Evolutionary conservation across 2,888 invertebrate species (phyloP).

Genomic region (Sesia apiformis): DNA sequence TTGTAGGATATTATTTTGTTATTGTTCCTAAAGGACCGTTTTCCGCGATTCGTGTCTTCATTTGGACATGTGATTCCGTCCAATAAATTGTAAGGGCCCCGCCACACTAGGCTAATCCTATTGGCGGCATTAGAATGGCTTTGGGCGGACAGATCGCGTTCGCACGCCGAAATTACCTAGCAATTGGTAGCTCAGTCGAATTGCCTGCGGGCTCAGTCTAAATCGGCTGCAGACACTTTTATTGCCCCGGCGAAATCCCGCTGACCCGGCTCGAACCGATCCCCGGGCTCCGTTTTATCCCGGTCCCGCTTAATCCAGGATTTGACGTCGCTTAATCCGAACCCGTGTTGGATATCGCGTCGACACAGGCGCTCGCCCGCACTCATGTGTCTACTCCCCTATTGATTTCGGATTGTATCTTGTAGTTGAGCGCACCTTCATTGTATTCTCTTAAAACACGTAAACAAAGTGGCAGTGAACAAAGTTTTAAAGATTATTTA

Average conservation of each 20-base stretch:
- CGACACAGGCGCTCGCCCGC: slow-evolving; percentile 63
- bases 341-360: slow-evolving; percentile 79
- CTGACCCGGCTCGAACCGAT: slow-evolving; percentile 63
- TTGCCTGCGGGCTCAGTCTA: slow-evolving; percentile 68
- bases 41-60: slow-evolving; percentile 16
- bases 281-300: slow-evolving; percentile 64
- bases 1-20: not conserved
- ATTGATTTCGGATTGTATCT: slow-evolving; percentile 57
- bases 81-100: slow-evolving; percentile 66
- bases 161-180: slow-evolving; percentile 70
- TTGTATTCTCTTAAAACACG: slow-evolving; percentile 15
- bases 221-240: slow-evolving; percentile 76
- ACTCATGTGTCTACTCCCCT: slow-evolving; percentile 46
- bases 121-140: slow-evolving; percentile 70
- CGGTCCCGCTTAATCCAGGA: slow-evolving; percentile 69
- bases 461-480: not conserved
- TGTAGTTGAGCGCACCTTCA: slow-evolving; percentile 28
- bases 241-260: slow-evolving; percentile 70
- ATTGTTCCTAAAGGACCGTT: not conserved
- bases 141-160: slow-evolving; percentile 69
- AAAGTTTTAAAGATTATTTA: not conserved
- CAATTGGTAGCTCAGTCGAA: slow-evolving; percentile 69
- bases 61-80: slow-evolving; percentile 47
- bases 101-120: slow-evolving; percentile 66
- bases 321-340: slow-evolving; percentile 78